Evolutionary conservation across 37 sponge, comb jelly and placozoan genomes (phyloP), one percentile per base, ranked within the genome.

Genomic region (Chondrosia reniformis): DNA sequence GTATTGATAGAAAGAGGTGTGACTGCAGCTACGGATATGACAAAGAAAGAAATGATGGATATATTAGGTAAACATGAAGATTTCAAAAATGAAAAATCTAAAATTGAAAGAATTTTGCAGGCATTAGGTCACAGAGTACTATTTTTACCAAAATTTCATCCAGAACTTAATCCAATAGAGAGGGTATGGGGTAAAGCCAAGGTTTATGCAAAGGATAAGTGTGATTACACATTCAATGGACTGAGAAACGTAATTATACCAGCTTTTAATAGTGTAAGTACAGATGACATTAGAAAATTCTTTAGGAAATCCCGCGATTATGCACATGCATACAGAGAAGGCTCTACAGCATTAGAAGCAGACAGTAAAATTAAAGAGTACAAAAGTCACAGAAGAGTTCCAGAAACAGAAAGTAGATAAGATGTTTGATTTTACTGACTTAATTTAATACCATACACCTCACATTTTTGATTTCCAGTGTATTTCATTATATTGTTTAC

Each of bases 141-240:
- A 0, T 77, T 77, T 32, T 5, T 77, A 9, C 77, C 62, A 33
- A 56, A 77, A 25, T 77, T 57, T 33, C 82, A 81, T 45, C 67
- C 72, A 32, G 82, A 81, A 52, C 30, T 81, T 0, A 73, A 81
- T 36, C 82, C 82, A 8, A 81, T 81, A 5, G 82, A 81, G 58
- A 3, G 82, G 2, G 10, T 33, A 0, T 81, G 82, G 82, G 75
- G 64, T 4, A 38, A 34, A 22, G 63, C 61, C 0, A 82, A 82
- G 31, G 33, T 33, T 0, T 82, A 75, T 42, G 62, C 83, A 41
- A 46, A 65, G 54, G 17, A 28, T 22, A 44, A 82, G 37, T 82
- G 83, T 59, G 64, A 82, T 41, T 82, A 82, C 65, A 62, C 76
- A 5, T 82, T 75, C 45, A 0, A 33, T 3, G 64, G 75, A 25